Conservation (phyloP, 2,888 invertebrate species). For the Monochamus alternatus region DNA sequence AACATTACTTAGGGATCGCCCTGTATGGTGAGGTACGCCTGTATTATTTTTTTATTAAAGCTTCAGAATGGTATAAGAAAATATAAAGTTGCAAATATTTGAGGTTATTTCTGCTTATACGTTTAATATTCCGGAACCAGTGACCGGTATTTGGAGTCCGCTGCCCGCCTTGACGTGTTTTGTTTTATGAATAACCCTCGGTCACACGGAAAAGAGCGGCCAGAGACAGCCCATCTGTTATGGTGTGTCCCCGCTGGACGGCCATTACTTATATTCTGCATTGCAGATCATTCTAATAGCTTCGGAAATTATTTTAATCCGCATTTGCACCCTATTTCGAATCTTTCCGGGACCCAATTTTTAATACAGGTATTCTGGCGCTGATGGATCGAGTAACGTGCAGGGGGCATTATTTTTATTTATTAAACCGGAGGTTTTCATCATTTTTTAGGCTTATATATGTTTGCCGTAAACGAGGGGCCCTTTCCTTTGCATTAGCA, state of each 20-base stretch:
- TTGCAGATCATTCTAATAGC: slow-evolving; percentile 36
- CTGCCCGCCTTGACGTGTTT: slow-evolving; percentile 33
- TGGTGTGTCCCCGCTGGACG: slow-evolving; percentile 31
- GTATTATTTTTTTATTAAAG: too few relatives aligned
- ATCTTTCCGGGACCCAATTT: not conserved
- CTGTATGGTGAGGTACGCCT: too few relatives aligned
- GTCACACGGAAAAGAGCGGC: slow-evolving; percentile 26
- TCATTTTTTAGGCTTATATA: too few relatives aligned
- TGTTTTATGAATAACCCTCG: slow-evolving; percentile 38
- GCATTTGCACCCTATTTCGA: slow-evolving; percentile 14
- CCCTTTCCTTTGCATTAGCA: too few relatives aligned
- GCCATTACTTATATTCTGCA: slow-evolving; percentile 40
- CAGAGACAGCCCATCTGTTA: slow-evolving; percentile 39
- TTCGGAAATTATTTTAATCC: slow-evolving; percentile 35
- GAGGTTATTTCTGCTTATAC: not conserved
- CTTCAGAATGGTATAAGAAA: too few relatives aligned
- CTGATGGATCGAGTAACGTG: not conserved
- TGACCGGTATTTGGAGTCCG: slow-evolving; percentile 12
- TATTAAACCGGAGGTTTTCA: not conserved
- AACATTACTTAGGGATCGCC: too few relatives aligned
- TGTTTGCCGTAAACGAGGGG: too few relatives aligned
- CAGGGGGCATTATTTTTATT: not conserved
- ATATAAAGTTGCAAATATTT: not conserved
- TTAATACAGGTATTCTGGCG: not conserved
- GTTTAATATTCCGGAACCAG: slow-evolving; percentile 29